These are phyloP conservation scores for Patella depressa DNA, from an alignment of 2,888 invertebrate species.

Conservation along the genomic window DNA sequence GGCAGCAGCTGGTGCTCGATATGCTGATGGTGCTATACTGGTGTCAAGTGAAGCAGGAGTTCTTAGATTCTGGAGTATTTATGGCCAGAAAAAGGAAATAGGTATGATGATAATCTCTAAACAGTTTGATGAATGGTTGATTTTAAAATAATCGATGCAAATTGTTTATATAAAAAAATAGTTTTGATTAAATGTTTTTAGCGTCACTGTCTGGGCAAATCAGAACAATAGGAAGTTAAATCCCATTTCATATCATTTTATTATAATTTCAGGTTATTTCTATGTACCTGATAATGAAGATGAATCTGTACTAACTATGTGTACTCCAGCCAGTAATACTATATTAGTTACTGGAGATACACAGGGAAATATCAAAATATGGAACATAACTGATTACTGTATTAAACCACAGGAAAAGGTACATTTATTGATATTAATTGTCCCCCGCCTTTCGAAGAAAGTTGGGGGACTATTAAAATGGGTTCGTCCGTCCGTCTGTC, in stretches of 20 bases:
- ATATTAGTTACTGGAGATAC: slow-evolving; percentile 68
- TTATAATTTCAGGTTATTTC: slow-evolving; percentile 55
- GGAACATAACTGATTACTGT: slow-evolving; percentile 67
- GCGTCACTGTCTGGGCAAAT: too few relatives aligned
- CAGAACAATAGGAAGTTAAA: too few relatives aligned
- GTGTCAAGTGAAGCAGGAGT: slow-evolving; percentile 69
- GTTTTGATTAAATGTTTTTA: too few relatives aligned
- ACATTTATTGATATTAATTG: not conserved
- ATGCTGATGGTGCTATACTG: slow-evolving; percentile 62
- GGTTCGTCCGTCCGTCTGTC: too few relatives aligned
- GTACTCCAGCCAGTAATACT: slow-evolving; percentile 56
- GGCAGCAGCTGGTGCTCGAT: slow-evolving; percentile 42
- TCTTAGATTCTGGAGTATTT: slow-evolving; percentile 69
- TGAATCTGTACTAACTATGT: slow-evolving; percentile 66
- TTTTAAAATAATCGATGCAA: not conserved
- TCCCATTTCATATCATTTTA: too few relatives aligned
- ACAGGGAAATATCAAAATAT: slow-evolving; percentile 60
- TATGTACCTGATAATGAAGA: slow-evolving; percentile 62
- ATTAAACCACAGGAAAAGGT: slow-evolving; percentile 39
- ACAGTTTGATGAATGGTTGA: not conserved
- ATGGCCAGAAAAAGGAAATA: slow-evolving; percentile 56
- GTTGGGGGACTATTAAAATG: too few relatives aligned
- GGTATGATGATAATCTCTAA: slow-evolving; percentile 43
- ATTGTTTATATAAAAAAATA: too few relatives aligned
- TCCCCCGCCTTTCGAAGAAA: too few relatives aligned